Base-by-base conservation (phyloP, 2,888 invertebrate species). In the Ecliptopera silaceata region DNA sequence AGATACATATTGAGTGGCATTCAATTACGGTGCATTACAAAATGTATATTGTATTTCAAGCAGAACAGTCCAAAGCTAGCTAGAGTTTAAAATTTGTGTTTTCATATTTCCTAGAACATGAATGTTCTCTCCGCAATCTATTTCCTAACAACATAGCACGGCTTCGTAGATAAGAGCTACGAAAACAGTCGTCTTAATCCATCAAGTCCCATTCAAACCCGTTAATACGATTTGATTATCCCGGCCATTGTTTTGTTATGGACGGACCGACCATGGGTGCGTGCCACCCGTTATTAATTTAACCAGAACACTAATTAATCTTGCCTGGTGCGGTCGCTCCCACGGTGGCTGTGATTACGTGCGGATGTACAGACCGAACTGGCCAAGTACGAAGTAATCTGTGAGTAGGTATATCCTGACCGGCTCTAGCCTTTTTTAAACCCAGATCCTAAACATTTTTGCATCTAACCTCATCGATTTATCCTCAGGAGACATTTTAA, bases 241-340 rank as follows among this genome's bases (percentile, higher is more conserved):
- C 61, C 53, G 57, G 68, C 64, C 67, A 75, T 76, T 77, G 74
- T 77, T 67, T 72, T 55, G 71, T 66, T 64, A 61, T 64, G 64
- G 64, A 67, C 69, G 68, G 59, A 56, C 57, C 71, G 73, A 67
- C 68, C 74, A 70, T 60, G 77, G 76, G 77, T 77, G 81, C 81
- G 82, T 80, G 79, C 79, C 72, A 72, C 74, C 75, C 74, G 84
- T 83, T 90, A 88, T 89, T 88, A 88, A 88, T 88, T 85, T 84
- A 82, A 83, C 85, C 84, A 69, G 79, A 75, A 77, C 76, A 84
- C 84, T 88, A 88, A 90, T 90, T 88, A 89, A 88, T 89, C 86
- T 86, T 80, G 78, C 79, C 85, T 79, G 82, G 70, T 83, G 84
- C 66, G 84, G 76, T 78, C 71, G 83, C 82, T 84, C 86, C 75